Conservation (phyloP, 1,140 invertebrate genomes). For the Drosophila pseudoobscura region DNA sequence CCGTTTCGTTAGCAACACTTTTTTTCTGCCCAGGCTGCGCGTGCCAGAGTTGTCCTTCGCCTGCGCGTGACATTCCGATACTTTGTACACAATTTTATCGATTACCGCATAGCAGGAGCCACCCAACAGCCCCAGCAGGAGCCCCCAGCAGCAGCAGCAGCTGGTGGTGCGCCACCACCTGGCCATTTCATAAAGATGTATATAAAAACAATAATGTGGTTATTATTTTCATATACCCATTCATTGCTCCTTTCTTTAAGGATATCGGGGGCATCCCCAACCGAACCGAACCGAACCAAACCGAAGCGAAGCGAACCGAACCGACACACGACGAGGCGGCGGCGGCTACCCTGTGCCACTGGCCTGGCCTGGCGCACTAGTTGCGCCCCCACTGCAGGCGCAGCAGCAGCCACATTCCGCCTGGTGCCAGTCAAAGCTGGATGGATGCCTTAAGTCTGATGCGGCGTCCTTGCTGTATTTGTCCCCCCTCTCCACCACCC, state of each 20-base stretch:
- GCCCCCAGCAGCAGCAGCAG: constrained; percentile 1
- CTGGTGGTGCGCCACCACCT: no score
- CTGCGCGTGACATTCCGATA: constrained; percentile 78
- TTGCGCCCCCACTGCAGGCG: not conserved
- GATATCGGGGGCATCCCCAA: no score
- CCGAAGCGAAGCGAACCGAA: no score
- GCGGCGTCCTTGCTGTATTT: constrained; percentile 25
- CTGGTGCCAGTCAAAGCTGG: constrained; percentile 10
- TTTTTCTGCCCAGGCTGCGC: constrained; percentile 11
- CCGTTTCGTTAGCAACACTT: constrained; percentile 59
- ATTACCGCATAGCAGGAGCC: constrained; percentile 45
- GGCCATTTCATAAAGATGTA: no score
- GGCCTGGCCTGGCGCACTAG: no score
- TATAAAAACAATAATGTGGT: no score
- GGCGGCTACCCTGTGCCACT: no score
- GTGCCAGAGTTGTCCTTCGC: constrained; percentile 69
- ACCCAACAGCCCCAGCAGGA: no score
- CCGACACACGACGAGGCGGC: no score
- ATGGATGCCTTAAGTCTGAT: constrained; percentile 1
- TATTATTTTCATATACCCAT: no score
- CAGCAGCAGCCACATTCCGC: constrained; percentile 32
- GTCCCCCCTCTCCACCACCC: not conserved
- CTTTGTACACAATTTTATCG: constrained; percentile 73
- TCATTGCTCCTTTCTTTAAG: no score
- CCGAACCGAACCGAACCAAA: no score